A percentile compares a stretch with the other conserved stretches of the same genome.
These are phyloP conservation scores for Oncorhynchus masou DNA, from an alignment of 2,113 vertebrate genomes.

Conservation along the genomic window DNA sequence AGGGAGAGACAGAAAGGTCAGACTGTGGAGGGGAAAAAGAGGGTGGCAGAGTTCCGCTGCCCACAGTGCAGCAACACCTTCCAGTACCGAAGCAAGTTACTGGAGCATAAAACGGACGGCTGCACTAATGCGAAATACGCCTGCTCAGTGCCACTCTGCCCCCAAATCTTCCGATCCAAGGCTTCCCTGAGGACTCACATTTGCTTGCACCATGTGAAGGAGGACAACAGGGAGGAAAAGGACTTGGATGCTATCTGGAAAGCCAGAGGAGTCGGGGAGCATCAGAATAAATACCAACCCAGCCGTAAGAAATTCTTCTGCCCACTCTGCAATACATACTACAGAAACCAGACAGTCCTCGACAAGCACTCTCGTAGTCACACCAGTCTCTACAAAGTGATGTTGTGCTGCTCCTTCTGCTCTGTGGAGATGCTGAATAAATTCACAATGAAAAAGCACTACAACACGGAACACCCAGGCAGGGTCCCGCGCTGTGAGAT, in stretches of 20 bases:
- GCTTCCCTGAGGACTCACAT: neutral
- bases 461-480: constrained; percentile 48
- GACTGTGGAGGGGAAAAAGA: neutral
- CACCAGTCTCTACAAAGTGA: constrained; percentile 24
- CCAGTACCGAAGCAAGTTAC: neutral
- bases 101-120: neutral
- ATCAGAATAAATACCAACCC: neutral
- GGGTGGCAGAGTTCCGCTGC: neutral
- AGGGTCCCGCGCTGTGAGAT: constrained; percentile 37
- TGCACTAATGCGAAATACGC: neutral
- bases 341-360: constrained; percentile 32
- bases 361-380: constrained; percentile 40
- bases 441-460: constrained; percentile 41
- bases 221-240: no score
- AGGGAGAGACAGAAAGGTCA: neutral
- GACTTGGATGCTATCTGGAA: no score
- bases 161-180: neutral
- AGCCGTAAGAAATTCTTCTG: constrained; percentile 40
- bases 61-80: neutral
- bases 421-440: neutral
- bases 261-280: no score
- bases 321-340: constrained; percentile 13
- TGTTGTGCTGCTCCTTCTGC: constrained; percentile 44
- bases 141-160: neutral
- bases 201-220: no score